Evolutionary conservation across 2,113 vertebrate genomes (phyloP).

Genomic region (Hippopotamus amphibius): DNA sequence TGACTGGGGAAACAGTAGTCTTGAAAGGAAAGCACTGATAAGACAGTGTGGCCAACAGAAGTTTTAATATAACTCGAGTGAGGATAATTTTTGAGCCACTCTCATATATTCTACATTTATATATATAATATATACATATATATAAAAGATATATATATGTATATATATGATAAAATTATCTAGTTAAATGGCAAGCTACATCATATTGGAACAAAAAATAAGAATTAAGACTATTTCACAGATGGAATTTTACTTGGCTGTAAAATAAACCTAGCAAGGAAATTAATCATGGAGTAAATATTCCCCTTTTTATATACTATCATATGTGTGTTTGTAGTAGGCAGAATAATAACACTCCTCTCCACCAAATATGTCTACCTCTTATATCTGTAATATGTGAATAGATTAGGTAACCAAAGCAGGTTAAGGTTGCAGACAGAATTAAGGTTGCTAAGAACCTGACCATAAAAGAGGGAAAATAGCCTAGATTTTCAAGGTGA

Average conservation of each 20-base stretch:
- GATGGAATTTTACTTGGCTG: neutral
- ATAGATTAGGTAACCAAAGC: neutral
- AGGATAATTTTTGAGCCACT: too few relatives aligned
- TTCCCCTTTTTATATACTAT: neutral
- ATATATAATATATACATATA: neutral
- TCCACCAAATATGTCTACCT: neutral
- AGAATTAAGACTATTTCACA: neutral
- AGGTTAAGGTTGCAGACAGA: neutral
- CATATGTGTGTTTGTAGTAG: neutral
- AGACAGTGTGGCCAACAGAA: too few relatives aligned
- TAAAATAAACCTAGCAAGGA: neutral
- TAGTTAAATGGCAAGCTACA: neutral
- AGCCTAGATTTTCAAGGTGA: neutral
- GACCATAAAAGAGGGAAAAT: neutral
- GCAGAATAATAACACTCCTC: neutral
- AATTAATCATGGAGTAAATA: neutral
- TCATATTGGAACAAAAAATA: neutral
- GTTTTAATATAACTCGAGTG: too few relatives aligned
- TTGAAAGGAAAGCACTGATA: too few relatives aligned
- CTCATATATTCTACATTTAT: neutral
- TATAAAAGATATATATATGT: neutral
- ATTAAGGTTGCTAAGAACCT: neutral
- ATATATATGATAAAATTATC: neutral
- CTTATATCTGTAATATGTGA: neutral
- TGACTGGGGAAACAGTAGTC: too few relatives aligned